These are phyloP conservation scores for Watsonalla cultraria DNA, from an alignment of 2,888 invertebrate genomes.

Conservation along the genomic window DNA sequence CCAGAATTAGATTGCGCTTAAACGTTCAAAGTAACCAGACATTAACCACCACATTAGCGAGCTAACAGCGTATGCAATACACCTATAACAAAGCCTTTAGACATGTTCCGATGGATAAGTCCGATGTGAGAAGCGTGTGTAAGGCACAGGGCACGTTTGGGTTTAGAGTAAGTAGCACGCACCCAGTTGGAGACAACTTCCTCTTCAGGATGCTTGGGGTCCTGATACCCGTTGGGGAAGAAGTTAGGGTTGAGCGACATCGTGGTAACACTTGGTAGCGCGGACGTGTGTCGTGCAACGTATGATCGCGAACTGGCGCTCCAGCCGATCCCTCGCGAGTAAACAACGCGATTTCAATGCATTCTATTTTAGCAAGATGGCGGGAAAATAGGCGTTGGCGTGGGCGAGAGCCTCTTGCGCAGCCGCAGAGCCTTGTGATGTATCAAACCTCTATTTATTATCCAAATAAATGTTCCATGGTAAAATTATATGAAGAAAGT, in stretches of 20 bases:
- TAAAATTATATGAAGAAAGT: background rate
- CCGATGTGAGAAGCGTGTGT: slow-evolving; percentile 15
- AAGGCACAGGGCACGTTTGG: background rate
- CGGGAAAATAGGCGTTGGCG: slow-evolving; percentile 61
- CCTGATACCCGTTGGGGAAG: slow-evolving; percentile 76
- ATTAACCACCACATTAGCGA: slow-evolving; percentile 19
- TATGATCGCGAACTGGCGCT: slow-evolving; percentile 64
- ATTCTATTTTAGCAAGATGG: slow-evolving; percentile 78
- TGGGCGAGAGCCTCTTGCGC: slow-evolving; percentile 57
- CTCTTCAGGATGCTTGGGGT: slow-evolving; percentile 76
- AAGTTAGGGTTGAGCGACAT: slow-evolving; percentile 72
- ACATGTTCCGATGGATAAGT: slow-evolving; percentile 12
- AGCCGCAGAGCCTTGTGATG: slow-evolving; percentile 49
- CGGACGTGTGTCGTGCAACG: slow-evolving; percentile 64
- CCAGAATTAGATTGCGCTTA: slow-evolving; percentile 55
- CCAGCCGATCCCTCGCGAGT: slow-evolving; percentile 64
- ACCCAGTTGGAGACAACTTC: slow-evolving; percentile 81
- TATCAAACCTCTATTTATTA: slow-evolving; percentile 37
- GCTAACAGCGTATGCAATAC: slow-evolving; percentile 9
- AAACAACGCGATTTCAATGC: slow-evolving; percentile 74
- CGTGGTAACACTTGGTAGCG: slow-evolving; percentile 42
- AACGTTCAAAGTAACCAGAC: slow-evolving; percentile 23
- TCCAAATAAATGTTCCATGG: background rate
- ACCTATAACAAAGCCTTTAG: slow-evolving; percentile 11
- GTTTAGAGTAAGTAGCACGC: slow-evolving; percentile 45